These are phyloP conservation scores for Telmatochromis sp. DNA, from an alignment of 2,113 vertebrate species.

Conservation along the genomic window DNA sequence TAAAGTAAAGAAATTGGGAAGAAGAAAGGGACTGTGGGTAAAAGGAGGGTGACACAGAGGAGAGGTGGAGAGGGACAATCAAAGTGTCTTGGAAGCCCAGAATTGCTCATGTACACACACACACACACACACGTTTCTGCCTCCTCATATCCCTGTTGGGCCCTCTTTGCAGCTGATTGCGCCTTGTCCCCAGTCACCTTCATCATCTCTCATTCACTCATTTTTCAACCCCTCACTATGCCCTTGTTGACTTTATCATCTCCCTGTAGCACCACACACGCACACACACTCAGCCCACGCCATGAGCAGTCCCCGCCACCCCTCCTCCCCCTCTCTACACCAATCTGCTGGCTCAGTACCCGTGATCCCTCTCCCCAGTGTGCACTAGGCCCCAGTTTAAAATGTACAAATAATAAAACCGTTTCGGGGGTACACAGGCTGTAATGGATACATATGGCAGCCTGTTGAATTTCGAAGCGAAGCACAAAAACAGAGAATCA, in stretches of 20 bases:
- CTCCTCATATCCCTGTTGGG: slow-evolving; percentile 19
- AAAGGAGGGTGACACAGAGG: not conserved
- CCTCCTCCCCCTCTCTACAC: not conserved
- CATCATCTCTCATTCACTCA: slow-evolving; percentile 49
- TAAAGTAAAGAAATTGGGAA: not conserved
- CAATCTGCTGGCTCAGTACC: slow-evolving; percentile 14
- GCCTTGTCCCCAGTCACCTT: slow-evolving; percentile 62
- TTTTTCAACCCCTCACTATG: slow-evolving; percentile 43
- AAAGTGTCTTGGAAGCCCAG: slow-evolving; percentile 25
- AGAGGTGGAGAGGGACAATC: slow-evolving; percentile 21
- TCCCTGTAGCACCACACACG: not conserved
- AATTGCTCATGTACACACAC: slow-evolving; percentile 9
- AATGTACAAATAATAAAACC: slow-evolving; percentile 10
- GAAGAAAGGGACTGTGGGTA: not conserved
- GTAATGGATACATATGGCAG: not conserved
- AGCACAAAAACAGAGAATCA: not conserved
- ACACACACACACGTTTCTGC: not conserved
- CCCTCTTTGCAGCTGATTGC: slow-evolving; percentile 55
- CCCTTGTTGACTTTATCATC: slow-evolving; percentile 12
- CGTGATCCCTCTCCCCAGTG: not conserved
- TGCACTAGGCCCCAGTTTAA: not conserved
- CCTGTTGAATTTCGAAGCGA: not conserved
- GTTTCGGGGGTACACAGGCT: not conserved
- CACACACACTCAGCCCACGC: not conserved
- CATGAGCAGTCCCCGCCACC: not conserved